Evolutionary conservation across 2,888 invertebrate species (phyloP).

Genomic region (Bhutanitis thaidina): DNA sequence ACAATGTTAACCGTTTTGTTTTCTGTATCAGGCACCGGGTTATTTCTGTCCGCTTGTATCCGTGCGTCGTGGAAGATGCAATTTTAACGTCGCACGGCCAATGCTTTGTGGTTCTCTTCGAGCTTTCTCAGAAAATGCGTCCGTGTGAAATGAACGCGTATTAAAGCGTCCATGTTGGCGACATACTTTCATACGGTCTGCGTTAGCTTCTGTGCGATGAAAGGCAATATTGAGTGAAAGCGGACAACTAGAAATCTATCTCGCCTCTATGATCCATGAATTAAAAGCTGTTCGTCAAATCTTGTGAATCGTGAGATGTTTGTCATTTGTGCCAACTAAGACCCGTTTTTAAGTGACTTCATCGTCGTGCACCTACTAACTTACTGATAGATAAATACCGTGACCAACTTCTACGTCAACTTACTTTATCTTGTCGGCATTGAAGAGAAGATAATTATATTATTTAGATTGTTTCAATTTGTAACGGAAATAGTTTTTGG

Average conservation of each 20-base stretch:
- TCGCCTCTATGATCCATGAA: constrained; percentile 2
- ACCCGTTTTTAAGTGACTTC: background rate
- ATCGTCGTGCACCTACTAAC: background rate
- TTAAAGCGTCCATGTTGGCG: constrained; percentile 28
- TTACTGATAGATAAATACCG: background rate
- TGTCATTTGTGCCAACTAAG: background rate
- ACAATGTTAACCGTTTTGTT: too few species aligned
- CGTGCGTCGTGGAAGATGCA: background rate
- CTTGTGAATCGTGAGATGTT: constrained; percentile 1
- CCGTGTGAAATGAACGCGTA: constrained; percentile 27
- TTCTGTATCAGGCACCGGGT: background rate
- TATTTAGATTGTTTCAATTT: too few species aligned
- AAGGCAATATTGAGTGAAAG: constrained; percentile 29
- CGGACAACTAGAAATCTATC: constrained; percentile 27
- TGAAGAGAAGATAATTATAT: too few species aligned
- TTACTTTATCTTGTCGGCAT: background rate
- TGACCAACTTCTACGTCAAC: background rate
- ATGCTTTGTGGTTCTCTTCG: constrained; percentile 24
- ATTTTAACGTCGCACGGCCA: constrained; percentile 7
- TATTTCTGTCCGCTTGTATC: background rate
- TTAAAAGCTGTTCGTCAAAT: background rate
- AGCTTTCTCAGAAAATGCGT: constrained; percentile 32
- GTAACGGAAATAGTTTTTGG: too few species aligned
- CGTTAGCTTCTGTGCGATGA: constrained; percentile 29
- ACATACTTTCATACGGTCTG: constrained; percentile 36